Conservation (phyloP, 1,140 invertebrate species). For the Ceratosolen fusciceps region DNA sequence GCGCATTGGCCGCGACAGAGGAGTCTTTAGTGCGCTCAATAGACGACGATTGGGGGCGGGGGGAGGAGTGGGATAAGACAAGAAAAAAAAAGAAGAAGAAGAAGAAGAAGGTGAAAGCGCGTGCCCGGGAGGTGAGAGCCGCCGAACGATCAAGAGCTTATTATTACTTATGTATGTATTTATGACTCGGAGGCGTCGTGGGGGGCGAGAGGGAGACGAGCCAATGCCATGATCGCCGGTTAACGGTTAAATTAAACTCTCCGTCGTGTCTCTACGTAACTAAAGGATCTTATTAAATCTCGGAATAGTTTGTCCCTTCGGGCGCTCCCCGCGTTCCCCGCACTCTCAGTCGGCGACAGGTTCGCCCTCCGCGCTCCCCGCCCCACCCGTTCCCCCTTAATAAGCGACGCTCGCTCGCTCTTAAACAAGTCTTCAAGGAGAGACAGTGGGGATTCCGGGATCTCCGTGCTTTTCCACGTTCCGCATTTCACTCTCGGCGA, state of each 20-base stretch:
- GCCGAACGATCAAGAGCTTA: too few relatives aligned
- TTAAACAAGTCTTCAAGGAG: too few relatives aligned
- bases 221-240: conserved; percentile 58
- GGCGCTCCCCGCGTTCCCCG: neutral
- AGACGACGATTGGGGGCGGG: conserved; percentile 9
- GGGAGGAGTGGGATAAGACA: neutral
- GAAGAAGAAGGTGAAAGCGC: conserved; percentile 49
- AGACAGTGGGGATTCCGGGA: too few relatives aligned
- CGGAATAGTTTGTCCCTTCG: conserved; percentile 30
- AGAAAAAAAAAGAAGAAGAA: conserved; percentile 31
- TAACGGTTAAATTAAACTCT: conserved; percentile 59
- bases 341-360: neutral
- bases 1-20: too few relatives aligned
- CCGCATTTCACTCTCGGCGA: conserved; percentile 3
- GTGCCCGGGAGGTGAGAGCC: too few relatives aligned
- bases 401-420: too few relatives aligned
- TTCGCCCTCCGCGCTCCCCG: conserved; percentile 25
- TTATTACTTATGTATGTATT: too few relatives aligned
- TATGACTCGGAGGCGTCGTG: too few relatives aligned
- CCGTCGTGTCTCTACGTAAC: conserved; percentile 56
- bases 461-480: conserved; percentile 16
- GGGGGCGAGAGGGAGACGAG: too few relatives aligned
- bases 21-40: too few relatives aligned
- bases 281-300: too few relatives aligned
- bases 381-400: neutral